Evolutionary conservation across 2,888 invertebrate genomes (phyloP).

Genomic region (Rhopalosiphum nymphaeae): DNA sequence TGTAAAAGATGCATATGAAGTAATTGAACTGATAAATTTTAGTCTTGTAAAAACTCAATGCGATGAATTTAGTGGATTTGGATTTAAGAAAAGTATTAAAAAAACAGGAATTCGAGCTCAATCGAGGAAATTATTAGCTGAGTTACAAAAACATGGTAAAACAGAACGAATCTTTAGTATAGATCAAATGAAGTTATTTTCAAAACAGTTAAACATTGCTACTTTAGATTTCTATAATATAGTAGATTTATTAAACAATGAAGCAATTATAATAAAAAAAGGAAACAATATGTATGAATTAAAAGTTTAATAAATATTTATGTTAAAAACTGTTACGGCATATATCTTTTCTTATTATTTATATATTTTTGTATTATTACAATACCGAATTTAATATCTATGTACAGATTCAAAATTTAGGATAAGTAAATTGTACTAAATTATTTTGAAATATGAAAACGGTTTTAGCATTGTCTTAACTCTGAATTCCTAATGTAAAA

Average conservation of each 20-base stretch:
- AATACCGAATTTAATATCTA: background rate
- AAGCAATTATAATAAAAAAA: conserved; percentile 61
- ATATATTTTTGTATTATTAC: background rate
- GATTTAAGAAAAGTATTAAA: conserved; percentile 54
- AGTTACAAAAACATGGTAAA: conserved; percentile 42
- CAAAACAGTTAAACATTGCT: conserved; percentile 55
- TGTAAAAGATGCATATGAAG: conserved; percentile 84
- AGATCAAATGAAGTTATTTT: conserved; percentile 51
- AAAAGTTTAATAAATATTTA: conserved; percentile 38
- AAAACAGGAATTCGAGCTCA: conserved; percentile 51
- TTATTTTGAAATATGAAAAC: background rate
- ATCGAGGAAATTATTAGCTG: conserved; percentile 45
- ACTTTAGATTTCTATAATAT: conserved; percentile 59
- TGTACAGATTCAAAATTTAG: background rate
- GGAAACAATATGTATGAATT: conserved; percentile 64
- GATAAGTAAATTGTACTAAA: background rate
- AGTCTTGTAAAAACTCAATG: conserved; percentile 84
- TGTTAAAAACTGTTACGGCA: background rate
- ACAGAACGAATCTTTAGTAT: conserved; percentile 36
- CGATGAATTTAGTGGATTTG: conserved; percentile 71
- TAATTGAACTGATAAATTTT: conserved; percentile 86
- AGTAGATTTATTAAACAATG: conserved; percentile 54
- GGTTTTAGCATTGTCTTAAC: background rate
- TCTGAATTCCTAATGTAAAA: background rate
- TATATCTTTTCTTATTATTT: background rate